Evolutionary conservation across 2,797 vertebrate genomes (phyloP), one percentile per base, ranked within the genome.

Genomic region (Gymnocypris eckloni): DNA sequence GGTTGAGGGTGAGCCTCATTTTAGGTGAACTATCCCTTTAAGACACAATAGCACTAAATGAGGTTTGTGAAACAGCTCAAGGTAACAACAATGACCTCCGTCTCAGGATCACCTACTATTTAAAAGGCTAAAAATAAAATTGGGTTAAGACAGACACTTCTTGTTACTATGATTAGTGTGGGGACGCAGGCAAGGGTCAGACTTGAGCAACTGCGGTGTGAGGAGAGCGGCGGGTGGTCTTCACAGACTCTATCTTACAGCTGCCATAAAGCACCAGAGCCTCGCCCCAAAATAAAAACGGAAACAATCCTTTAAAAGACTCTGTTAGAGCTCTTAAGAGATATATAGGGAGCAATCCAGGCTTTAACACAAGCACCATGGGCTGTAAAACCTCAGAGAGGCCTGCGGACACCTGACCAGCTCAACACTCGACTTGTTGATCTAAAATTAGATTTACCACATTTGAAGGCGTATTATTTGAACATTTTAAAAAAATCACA

Each of bases 111-210:
- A 82, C 83, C 88, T 87, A 90, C 87, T 90, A 90, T 93, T 92
- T 91, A 91, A 90, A 87, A 73, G 71, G 72, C 91, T 92, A 91
- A 94, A 93, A 92, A 92, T 94, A 94, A 90, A 93, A 90, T 89
- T 87, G 89, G 91, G 90, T 91, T 91, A 91, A 90, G 64, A 88
- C 85, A 79, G 90, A 90, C 93, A 94, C 93, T 91, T 93, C 93
- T 91, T 93, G 91, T 85, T 89, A 86, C 92, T 93, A 94, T 91
- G 89, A 92, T 93, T 94, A 93, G 91, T 86, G 86, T 64, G 43
- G 61, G 86, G 89, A 90, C 86, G 89, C 59, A 86, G 82, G 86
- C 15, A 81, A 87, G 90, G 90, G 90, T 93, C 92, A 91, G 84
- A 82, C 89, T 90, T 89, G 86, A 92, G 92, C 91, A 93, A 92